These are phyloP conservation scores for Acleris holmiana DNA, from an alignment of 2,888 invertebrate species.

Conservation along the genomic window DNA sequence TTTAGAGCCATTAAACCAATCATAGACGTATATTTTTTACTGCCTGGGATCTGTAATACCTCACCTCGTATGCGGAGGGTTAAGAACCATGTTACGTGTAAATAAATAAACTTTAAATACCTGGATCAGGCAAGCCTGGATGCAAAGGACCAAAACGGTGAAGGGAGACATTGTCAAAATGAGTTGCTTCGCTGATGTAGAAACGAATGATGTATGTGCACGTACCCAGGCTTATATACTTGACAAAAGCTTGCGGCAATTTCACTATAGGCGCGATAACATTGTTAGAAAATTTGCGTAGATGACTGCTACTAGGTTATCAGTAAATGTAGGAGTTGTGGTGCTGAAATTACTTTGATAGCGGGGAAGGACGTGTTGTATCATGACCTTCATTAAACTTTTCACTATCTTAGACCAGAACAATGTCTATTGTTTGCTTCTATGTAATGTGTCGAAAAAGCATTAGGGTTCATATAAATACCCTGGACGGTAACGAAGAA, in stretches of 20 bases:
- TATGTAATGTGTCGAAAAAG: not conserved
- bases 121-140: conserved; percentile 47
- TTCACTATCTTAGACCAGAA: not conserved
- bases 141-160: conserved; percentile 47
- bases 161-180: conserved; percentile 48
- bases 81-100: too few species aligned
- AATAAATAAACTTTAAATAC: not conserved
- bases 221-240: too few species aligned
- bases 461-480: not conserved
- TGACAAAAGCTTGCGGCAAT: not conserved
- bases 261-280: too few species aligned
- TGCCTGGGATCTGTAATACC: too few species aligned
- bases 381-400: not conserved
- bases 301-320: not conserved
- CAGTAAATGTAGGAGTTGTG: not conserved
- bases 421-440: not conserved
- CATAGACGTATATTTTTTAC: not conserved
- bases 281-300: too few species aligned
- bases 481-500: not conserved
- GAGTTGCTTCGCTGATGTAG: not conserved
- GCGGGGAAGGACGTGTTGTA: not conserved
- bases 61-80: too few species aligned
- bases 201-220: not conserved
- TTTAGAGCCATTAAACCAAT: too few species aligned
- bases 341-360: not conserved